Base-by-base conservation (phyloP, 53 echinoderm and acorn worm genomes). In the Patiria pectinifera region DNA sequence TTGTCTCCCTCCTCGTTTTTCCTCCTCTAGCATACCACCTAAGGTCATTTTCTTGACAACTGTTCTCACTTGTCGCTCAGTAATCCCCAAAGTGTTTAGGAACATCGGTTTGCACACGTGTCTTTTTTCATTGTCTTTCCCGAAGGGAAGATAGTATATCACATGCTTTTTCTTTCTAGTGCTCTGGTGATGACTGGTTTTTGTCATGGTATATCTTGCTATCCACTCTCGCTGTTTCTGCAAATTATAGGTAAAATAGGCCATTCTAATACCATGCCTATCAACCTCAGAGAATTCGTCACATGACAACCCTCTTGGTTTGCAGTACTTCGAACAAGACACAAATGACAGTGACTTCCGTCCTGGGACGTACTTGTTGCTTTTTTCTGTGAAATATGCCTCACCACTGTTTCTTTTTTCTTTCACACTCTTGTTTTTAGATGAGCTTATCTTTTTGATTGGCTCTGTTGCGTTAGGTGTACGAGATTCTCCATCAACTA, bases 191-290 rank as follows among this genome's bases (percentile, higher is more conserved):
- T n/a, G n/a, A n/a, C n/a, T n/a, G n/a, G n/a, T 18, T 6, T 81
- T 45, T 44, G 15, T 11, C 85, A 23, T 18, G 58, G 49, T 82
- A 83, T 88, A 70, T 78, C 92, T 87, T 66, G 48, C 84, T 48
- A 92, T 83, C 95, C 95, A 95, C 25, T 92, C 80, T 71, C 95
- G 92, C 62, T 95, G 95, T 24, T 87, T 60, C 15, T 83, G 78
- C 81, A 95, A 80, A 46, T 92, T 82, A 35, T 91, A 84, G 47
- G 78, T 85, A 74, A 84, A 95, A 78, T 45, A 95, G 5, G 93
- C 69, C 82, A 87, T 87, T 45, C 89, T 82, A 6, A 94, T 77
- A 9, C 18, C 48, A 4, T 48, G 48, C 58, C 53, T 48, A 48
- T 48, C 49, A 18, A 49, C 82, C 58, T 82, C 82, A 11, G 53